A percentile compares a stretch with the other conserved stretches of the same genome.
These are phyloP conservation scores for Dinothrombium tinctorium DNA, from an alignment of 1,140 invertebrate genomes.

Conservation along the genomic window DNA sequence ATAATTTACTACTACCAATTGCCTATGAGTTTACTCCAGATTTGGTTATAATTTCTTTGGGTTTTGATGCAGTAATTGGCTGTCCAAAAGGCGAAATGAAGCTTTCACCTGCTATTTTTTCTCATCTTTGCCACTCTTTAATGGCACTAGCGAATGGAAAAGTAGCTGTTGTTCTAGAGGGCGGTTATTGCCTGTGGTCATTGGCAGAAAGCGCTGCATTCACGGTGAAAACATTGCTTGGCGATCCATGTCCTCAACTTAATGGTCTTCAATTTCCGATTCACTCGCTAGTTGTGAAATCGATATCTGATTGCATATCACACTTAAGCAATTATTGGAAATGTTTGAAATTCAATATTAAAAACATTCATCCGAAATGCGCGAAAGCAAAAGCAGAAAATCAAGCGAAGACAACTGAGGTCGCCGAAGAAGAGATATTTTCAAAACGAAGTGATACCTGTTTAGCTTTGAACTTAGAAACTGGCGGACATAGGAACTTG, in stretches of 20 bases:
- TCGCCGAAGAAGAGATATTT: constrained; percentile 31
- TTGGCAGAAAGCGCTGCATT: constrained; percentile 65
- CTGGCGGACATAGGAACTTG: constrained; percentile 35
- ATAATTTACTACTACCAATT: constrained; percentile 49
- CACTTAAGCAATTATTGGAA: constrained; percentile 53
- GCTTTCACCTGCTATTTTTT: constrained; percentile 61
- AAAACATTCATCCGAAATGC: constrained; percentile 41
- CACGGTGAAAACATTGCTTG: constrained; percentile 53
- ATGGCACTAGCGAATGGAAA: constrained; percentile 43
- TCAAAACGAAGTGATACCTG: constrained; percentile 19
- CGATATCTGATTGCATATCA: constrained; percentile 55
- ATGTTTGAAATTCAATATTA: constrained; percentile 43
- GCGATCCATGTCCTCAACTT: constrained; percentile 49
- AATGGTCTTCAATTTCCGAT: constrained; percentile 26
- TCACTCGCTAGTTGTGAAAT: constrained; percentile 29
- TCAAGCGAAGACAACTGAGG: constrained; percentile 27
- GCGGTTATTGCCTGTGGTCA: constrained; percentile 71
- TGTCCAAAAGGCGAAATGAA: constrained; percentile 58
- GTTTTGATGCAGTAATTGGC: constrained; percentile 45
- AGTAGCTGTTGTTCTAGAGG: constrained; percentile 63
- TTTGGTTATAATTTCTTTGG: constrained; percentile 59
- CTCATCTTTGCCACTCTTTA: constrained; percentile 49
- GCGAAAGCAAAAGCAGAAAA: constrained; percentile 19
- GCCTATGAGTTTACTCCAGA: constrained; percentile 75
- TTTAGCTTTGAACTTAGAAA: constrained; percentile 52